These are phyloP conservation scores for Microctonus aethiopoides DNA, from an alignment of 2,888 invertebrate species.

Conservation along the genomic window DNA sequence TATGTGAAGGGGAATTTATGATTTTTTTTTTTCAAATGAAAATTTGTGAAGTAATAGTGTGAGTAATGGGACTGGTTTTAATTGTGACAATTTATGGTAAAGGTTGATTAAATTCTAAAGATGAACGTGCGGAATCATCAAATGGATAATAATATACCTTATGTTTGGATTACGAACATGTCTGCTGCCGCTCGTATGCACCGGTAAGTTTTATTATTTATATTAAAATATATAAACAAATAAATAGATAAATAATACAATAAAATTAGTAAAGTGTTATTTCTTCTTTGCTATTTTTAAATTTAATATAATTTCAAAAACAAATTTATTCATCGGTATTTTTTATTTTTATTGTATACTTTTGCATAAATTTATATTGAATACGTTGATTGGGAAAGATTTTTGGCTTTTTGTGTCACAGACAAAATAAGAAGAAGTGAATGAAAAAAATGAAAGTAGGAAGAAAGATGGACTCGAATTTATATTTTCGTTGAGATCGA, in stretches of 20 bases:
- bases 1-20: too few species aligned
- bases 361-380: too few species aligned
- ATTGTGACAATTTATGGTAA: not conserved
- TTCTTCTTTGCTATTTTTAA: not conserved
- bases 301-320: too few species aligned
- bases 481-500: not conserved
- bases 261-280: not conserved
- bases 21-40: slow-evolving; percentile 6
- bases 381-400: too few species aligned
- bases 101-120: not conserved
- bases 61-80: not conserved
- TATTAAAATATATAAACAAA: not conserved
- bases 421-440: too few species aligned
- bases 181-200: slow-evolving; percentile 65
- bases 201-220: slow-evolving; percentile 48
- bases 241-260: not conserved
- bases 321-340: too few species aligned
- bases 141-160: slow-evolving; percentile 67
- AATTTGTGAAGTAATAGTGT: not conserved
- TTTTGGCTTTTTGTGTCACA: too few species aligned
- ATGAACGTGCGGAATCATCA: slow-evolving; percentile 60
- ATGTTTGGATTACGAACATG: too few species aligned
- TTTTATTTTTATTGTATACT: too few species aligned
- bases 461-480: not conserved
- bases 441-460: too few species aligned